Evolutionary conservation across 2,888 invertebrate genomes (phyloP).

Genomic region (Lithosia quadra): DNA sequence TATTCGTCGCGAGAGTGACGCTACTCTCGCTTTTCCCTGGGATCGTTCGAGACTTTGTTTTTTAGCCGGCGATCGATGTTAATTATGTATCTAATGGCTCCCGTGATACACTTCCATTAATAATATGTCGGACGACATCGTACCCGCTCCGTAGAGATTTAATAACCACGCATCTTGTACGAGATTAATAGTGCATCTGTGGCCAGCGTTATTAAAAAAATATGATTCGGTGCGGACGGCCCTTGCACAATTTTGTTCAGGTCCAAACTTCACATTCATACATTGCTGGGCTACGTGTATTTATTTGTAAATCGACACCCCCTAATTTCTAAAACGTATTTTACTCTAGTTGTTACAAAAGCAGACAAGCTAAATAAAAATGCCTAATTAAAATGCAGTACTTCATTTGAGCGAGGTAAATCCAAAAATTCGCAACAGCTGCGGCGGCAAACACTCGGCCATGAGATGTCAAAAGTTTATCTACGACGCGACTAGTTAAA

Average conservation of each 20-base stretch:
- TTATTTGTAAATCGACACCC: slow-evolving; percentile 39
- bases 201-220: slow-evolving; percentile 77
- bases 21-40: slow-evolving; percentile 69
- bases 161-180: slow-evolving; percentile 76
- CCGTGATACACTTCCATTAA: slow-evolving; percentile 87
- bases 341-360: slow-evolving; percentile 63
- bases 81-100: slow-evolving; percentile 86
- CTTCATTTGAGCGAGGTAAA: slow-evolving; percentile 76
- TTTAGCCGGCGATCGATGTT: slow-evolving; percentile 79
- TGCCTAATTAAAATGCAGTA: slow-evolving; percentile 79
- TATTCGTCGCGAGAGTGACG: slow-evolving; percentile 81
- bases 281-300: slow-evolving; percentile 30
- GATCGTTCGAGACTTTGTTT: slow-evolving; percentile 67
- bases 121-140: slow-evolving; percentile 79
- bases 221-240: slow-evolving; percentile 46
- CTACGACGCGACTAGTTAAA: slow-evolving; percentile 75
- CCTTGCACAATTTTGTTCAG: slow-evolving; percentile 28
- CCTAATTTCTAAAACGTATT: slow-evolving; percentile 52
- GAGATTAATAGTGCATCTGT: slow-evolving; percentile 84
- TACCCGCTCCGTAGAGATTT: slow-evolving; percentile 78
- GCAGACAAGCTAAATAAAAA: slow-evolving; percentile 73
- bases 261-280: slow-evolving; percentile 28
- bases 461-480: slow-evolving; percentile 77
- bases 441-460: slow-evolving; percentile 58
- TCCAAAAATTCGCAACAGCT: slow-evolving; percentile 79